phyloP scores from a whole-genome alignment of 2,797 vertebrate species.

The Denticeps clupeoides region DNA sequence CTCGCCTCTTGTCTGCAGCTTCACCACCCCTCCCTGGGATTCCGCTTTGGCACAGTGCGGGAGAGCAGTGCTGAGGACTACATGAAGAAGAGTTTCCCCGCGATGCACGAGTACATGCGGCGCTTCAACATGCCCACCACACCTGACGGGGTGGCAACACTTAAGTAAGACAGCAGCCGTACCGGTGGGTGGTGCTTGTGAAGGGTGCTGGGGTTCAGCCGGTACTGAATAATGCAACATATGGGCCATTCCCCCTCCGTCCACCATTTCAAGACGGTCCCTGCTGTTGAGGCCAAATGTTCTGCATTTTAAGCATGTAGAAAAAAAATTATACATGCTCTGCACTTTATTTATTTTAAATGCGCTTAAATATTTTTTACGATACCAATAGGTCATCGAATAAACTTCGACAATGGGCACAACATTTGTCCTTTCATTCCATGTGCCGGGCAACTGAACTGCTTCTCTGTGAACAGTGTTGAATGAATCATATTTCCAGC shows the following conservation, averaged over 20 bases:
- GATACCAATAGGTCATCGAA: no score
- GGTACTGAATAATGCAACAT: no score
- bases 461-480: neutral
- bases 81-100: slow-evolving; percentile 73
- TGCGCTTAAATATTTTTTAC: no score
- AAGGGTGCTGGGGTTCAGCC: no score
- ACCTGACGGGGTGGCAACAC: slow-evolving; percentile 63
- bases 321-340: no score
- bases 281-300: no score
- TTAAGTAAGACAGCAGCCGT: slow-evolving; percentile 70
- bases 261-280: no score
- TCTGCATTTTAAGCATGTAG: no score
- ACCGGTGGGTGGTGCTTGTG: neutral
- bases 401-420: no score
- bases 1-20: slow-evolving; percentile 41
- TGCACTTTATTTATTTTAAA: no score
- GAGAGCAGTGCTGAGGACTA: slow-evolving; percentile 78
- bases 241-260: no score
- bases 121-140: slow-evolving; percentile 73
- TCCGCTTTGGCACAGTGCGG: slow-evolving; percentile 73
- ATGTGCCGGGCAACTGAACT: neutral
- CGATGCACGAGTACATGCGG: slow-evolving; percentile 79
- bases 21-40: slow-evolving; percentile 67
- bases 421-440: no score
- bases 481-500: slow-evolving; percentile 3